A percentile compares a stretch with the other conserved stretches of the same genome.
phyloP scores from a whole-genome alignment of 2,797 vertebrate genomes.

The Eurystomus glaucurus region DNA sequence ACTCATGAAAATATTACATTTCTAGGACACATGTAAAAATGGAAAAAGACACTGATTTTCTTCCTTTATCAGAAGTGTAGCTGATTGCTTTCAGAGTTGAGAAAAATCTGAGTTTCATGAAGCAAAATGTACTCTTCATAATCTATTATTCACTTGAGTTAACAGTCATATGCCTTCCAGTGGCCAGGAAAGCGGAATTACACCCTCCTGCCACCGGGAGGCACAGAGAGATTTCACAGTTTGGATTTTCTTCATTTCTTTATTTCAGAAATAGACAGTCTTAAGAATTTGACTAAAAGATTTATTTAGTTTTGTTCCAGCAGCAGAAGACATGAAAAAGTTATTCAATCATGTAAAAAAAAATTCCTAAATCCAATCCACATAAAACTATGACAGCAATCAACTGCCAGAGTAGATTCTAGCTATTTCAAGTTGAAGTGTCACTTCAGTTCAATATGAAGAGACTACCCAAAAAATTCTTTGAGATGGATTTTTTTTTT shows the following conservation, averaged over 20 bases:
- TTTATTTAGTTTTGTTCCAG: background rate
- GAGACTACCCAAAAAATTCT: background rate
- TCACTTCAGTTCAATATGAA: background rate
- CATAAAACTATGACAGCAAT: background rate
- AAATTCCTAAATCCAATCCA: background rate
- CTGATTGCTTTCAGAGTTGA: background rate
- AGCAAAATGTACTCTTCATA: background rate
- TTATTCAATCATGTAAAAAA: background rate
- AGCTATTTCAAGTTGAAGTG: background rate
- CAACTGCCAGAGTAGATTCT: background rate
- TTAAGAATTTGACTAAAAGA: background rate
- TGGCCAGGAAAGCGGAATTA: background rate
- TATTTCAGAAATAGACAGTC: background rate
- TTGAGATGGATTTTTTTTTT: background rate
- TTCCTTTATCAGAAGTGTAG: background rate
- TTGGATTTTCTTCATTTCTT: background rate
- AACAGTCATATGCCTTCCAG: background rate
- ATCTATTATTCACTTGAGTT: background rate
- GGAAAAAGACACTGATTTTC: background rate
- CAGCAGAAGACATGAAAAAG: background rate
- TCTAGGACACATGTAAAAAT: background rate
- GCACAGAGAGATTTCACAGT: conserved; percentile 11
- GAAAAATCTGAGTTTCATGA: background rate
- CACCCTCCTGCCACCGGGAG: conserved; percentile 45
- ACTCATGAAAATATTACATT: background rate